Percentiles rank a stretch among this genome's conserved stretches.
Evolutionary conservation across 2,888 invertebrate genomes (phyloP).

Genomic region (Folsomia candida): DNA sequence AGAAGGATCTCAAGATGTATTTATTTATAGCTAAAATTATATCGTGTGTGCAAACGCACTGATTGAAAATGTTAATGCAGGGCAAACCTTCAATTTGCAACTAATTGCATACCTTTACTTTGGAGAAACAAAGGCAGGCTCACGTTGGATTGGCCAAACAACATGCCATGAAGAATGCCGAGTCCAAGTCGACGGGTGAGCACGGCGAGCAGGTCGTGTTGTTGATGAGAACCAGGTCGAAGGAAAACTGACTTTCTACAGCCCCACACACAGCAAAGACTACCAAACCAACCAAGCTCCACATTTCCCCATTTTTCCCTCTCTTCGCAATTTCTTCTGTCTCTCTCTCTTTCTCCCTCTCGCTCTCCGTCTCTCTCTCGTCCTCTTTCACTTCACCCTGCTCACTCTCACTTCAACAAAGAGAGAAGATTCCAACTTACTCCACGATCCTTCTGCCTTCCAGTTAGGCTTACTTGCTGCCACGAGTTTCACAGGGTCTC

Average conservation of each 20-base stretch:
- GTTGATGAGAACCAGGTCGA: slow-evolving; percentile 9
- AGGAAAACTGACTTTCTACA: slow-evolving; percentile 9
- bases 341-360: not conserved
- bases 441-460: no score
- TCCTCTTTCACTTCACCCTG: not conserved
- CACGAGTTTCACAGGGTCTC: no score
- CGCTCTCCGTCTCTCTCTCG: not conserved
- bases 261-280: not conserved
- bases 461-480: no score
- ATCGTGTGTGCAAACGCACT: no score
- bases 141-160: not conserved
- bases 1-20: no score
- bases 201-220: not conserved
- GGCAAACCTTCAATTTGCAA: not conserved
- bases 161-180: not conserved
- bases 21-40: no score
- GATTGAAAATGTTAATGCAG: not conserved
- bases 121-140: not conserved
- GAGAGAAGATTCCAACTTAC: not conserved
- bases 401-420: not conserved
- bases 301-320: not conserved
- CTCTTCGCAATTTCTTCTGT: not conserved
- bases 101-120: not conserved
- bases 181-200: not conserved
- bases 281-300: not conserved